Evolutionary conservation across 1,140 invertebrate species (phyloP), one percentile per base, ranked within the genome.

Genomic region (Cardiocondyla obscurior): DNA sequence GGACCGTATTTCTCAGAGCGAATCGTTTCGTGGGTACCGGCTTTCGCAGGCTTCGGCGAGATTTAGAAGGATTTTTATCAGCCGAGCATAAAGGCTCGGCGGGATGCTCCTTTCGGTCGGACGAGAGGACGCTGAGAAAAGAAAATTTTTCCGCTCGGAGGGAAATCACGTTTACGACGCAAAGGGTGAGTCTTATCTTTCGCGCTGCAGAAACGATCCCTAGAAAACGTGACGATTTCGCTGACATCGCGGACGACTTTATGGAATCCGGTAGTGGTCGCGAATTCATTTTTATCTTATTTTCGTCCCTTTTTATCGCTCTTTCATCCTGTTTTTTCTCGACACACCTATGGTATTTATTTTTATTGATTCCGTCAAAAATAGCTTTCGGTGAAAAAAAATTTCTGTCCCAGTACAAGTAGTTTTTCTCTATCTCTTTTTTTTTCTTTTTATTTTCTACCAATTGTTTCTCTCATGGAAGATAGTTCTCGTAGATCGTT

Each of bases 111-210:
- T 77, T 70, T 67, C 57, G 64, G 33, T 42, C 7, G 10, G 36
- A 57, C 42, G 36, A 19, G 22, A 62, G 82, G n/a, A 74, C 36
- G 6, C 42, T 57, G 44, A 85, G 64, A 60, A 87, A 87, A 77
- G 77, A 84, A 87, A 84, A 84, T 87, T 84, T 84, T 84, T 87
- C 82, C 74, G 44, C 85, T 76, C 74, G 62, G 69, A 42, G 74
- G 62, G 28, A 69, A 82, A 88, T 87, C 74, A 55, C 70, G 69
- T 84, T 84, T 74, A 58, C 82, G 67, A 8, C 22, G 67, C 44
- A 62, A 83, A 73, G 46, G 73, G 33, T 28, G 30, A 60, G 53
- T 62, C 81, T 86, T 86, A 87, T 83, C 81, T 87, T 36, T 55
- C 46, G 2, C 49, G 65, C 39, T 30, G 84, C 72, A 83, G 72